Base-by-base conservation (phyloP, 2,797 vertebrate genomes). In the Sebastes taczanowskii region DNA sequence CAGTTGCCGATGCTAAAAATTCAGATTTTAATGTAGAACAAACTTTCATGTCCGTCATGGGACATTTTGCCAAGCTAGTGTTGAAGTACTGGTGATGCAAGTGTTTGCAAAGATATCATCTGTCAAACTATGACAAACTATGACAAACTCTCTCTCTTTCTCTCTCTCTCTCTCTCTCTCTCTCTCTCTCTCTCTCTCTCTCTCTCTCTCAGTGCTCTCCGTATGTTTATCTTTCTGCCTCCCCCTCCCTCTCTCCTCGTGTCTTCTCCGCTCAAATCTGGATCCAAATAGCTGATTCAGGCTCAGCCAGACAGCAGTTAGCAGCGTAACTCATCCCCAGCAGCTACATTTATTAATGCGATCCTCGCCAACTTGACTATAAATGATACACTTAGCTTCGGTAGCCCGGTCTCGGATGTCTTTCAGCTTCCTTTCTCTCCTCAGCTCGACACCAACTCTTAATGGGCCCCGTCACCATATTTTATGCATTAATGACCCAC, bases 401-500 rank as follows among this genome's bases (percentile, higher is more conserved):
- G 82, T 64, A 74, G 86, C 69, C 69, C 16, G 32, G 75, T 77
- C 84, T 68, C 53, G 32, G 65, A 80, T 80, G 77, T 86, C 75
- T 85, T 69, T 90, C 77, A 78, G 78, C 75, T 83, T 82, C 65
- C 65, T 78, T 70, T 86, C 62, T 35, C 81, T 85, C 63, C 56
- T 61, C 16, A 68, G 64, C 59, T 25, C 8, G 27, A 71, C 84
- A 74, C 73, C 80, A 85, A 85, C 61, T 87, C 74, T 62, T 82
- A 88, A 92, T 88, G 83, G 86, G 72, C 66, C 71, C 32, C 11
- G 27, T 66, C 62, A 27, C 80, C 55, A 85, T 88, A 90, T 91
- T 86, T 89, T 87, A 93, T 85, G 68, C 89, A 88, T 88, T 90
- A 91, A 93, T 88, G 88, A 90, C 62, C 88, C 89, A 88, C 91